phyloP scores from a whole-genome alignment of 1,140 invertebrate genomes.

The Subanguina moxae region DNA sequence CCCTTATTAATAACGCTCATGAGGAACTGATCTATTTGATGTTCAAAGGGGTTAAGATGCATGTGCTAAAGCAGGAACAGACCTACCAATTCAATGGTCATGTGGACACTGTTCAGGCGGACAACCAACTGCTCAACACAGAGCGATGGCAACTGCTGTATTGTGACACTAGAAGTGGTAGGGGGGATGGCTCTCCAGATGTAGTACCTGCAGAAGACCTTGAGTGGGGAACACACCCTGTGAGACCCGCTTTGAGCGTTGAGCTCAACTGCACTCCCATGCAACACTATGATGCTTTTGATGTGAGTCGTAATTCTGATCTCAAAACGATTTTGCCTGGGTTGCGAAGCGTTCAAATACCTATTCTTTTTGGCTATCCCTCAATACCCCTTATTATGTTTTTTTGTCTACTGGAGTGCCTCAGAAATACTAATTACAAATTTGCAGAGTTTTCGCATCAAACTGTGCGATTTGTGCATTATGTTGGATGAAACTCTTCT shows the following conservation, averaged over 20 bases:
- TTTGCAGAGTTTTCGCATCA: conserved; percentile 72
- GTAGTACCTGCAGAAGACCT: not conserved
- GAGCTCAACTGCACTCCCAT: conserved; percentile 53
- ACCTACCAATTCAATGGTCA: conserved; percentile 70
- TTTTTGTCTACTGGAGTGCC: too few species aligned
- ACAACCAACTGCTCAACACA: conserved; percentile 80
- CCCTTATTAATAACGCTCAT: conserved; percentile 71
- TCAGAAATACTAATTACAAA: not conserved
- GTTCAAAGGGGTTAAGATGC: conserved; percentile 63
- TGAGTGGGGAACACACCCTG: conserved; percentile 11
- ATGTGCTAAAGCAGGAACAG: conserved; percentile 67
- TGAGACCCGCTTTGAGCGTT: conserved; percentile 49
- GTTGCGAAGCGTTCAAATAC: too few species aligned
- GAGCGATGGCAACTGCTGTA: conserved; percentile 77
- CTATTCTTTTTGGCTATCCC: too few species aligned
- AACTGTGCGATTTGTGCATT: conserved; percentile 76
- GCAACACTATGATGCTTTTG: conserved; percentile 54
- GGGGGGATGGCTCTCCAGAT: not conserved
- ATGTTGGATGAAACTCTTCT: conserved; percentile 81
- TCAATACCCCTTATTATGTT: too few species aligned
- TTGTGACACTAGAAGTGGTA: conserved; percentile 61
- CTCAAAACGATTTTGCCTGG: too few species aligned
- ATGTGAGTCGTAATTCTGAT: conserved; percentile 29
- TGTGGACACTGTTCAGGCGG: conserved; percentile 68
- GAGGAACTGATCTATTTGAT: conserved; percentile 82